Conservation (phyloP, 2,888 invertebrate species). For the Yponomeuta malinellus region DNA sequence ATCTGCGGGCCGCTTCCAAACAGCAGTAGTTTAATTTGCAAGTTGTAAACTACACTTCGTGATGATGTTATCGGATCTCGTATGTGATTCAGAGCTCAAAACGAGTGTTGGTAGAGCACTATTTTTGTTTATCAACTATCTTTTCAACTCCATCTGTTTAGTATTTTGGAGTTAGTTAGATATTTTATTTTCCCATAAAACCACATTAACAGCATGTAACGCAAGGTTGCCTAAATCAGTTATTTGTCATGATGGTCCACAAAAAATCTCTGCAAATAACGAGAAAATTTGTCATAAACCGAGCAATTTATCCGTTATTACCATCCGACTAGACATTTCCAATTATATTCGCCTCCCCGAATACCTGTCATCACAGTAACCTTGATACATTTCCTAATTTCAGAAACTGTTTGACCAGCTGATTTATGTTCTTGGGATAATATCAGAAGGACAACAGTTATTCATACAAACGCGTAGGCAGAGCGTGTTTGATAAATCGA, state of each 20-base stretch:
- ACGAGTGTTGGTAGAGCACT: neutral
- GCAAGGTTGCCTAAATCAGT: neutral
- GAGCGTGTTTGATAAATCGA: neutral
- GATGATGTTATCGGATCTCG: neutral
- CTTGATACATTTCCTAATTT: conserved; percentile 23
- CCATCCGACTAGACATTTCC: conserved; percentile 22
- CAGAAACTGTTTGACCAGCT: conserved; percentile 21
- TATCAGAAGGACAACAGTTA: conserved; percentile 5
- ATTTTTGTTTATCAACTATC: neutral
- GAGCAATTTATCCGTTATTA: conserved; percentile 13
- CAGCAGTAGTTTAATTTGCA: conserved; percentile 4
- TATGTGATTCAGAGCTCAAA: neutral
- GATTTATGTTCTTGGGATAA: conserved; percentile 20
- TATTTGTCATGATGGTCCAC: neutral
- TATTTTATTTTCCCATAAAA: neutral
- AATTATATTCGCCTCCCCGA: conserved; percentile 21
- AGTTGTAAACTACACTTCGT: neutral
- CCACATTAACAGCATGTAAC: neutral
- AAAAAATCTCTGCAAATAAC: neutral
- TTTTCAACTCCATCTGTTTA: neutral
- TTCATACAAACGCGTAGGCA: neutral
- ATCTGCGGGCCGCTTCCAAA: conserved; percentile 15
- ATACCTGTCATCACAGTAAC: conserved; percentile 20
- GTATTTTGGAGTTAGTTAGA: neutral
- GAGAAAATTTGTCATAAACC: neutral